Evolutionary conservation across 2,888 invertebrate species (phyloP), one percentile per base, ranked within the genome.

Genomic region (Cerastis rubricosa): DNA sequence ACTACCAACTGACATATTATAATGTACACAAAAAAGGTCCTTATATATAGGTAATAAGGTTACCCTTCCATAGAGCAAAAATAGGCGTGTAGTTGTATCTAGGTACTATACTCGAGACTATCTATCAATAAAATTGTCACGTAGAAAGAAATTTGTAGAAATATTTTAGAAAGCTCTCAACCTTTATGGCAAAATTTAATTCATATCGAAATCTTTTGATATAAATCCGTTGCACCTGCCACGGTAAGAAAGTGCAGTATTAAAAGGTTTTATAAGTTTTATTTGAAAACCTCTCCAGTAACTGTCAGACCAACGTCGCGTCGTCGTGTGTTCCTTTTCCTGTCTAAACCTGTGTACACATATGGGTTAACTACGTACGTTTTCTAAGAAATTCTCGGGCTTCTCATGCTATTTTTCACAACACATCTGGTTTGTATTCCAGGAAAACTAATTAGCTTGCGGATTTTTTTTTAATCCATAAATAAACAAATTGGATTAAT

Each of bases 221-320:
- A 85, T 88, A 89, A 87, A 89, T 87, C 87, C 74, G 45, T 71
- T 80, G 81, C 89, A 89, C 88, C 89, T 89, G 89, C 73, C 78
- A 74, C 79, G n/a, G 63, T 45, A 80, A 71, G 71, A 83, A 88
- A 84, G 82, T 84, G 85, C 85, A 86, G 89, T 85, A 88, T 89
- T 89, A 87, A 89, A 89, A 88, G 85, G 80, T 84, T 89, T 86
- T 87, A 86, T 89, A 85, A 85, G 87, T 89, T 84, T 88, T 89
- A 89, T 89, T 88, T 86, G 89, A 89, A 88, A 87, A 83, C 81
- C 82, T 85, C 85, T 89, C 83, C n/a, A 59, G 81, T 79, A 75
- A 74, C 85, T 83, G 80, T 87, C 83, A 76, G 84, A 80, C 81
- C 72, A 75, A 80, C 71, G 83, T 47, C 45, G 45, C 45, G 45